Evolutionary conservation across 2,113 vertebrate species (phyloP).

Genomic region (Prietella phreatophila): DNA sequence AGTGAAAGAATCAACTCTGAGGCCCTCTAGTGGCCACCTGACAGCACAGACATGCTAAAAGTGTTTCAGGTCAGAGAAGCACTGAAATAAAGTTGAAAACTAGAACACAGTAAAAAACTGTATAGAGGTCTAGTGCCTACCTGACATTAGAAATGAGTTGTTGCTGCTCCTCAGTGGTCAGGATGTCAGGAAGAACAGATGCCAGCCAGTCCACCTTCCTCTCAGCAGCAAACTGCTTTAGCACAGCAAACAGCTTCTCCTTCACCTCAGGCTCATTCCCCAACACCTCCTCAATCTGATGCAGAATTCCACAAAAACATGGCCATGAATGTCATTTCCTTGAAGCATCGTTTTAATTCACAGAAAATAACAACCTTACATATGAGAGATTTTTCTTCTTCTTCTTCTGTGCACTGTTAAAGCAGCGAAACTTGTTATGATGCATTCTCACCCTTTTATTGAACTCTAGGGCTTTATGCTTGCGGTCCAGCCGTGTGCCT

Average conservation of each 20-base stretch:
- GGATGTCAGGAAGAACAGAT: constrained; percentile 77
- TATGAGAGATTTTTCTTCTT: no score
- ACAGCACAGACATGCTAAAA: constrained; percentile 13
- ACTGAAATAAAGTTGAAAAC: constrained; percentile 43
- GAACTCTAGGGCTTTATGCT: constrained; percentile 89
- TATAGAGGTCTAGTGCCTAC: constrained; percentile 64
- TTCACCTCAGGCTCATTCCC: constrained; percentile 80
- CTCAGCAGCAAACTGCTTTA: constrained; percentile 91
- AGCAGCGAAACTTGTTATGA: background rate
- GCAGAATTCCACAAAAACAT: constrained; percentile 11
- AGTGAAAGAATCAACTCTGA: background rate
- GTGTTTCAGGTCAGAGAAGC: constrained; percentile 31
- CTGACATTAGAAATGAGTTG: constrained; percentile 90
- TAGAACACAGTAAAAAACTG: constrained; percentile 11
- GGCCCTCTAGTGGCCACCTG: constrained; percentile 46
- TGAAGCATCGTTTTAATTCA: background rate
- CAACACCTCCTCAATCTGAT: constrained; percentile 86
- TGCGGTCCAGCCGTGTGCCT: constrained; percentile 72
- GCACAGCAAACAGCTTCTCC: constrained; percentile 79
- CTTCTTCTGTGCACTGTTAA: background rate
- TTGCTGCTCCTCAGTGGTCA: constrained; percentile 78
- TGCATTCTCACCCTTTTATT: constrained; percentile 78
- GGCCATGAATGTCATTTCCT: background rate
- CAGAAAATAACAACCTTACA: background rate
- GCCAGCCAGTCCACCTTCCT: constrained; percentile 87